A percentile compares a stretch with the other conserved stretches of the same genome.
Conservation (phyloP, 2,797 vertebrate species). For the Notamacropus eugenii region DNA sequence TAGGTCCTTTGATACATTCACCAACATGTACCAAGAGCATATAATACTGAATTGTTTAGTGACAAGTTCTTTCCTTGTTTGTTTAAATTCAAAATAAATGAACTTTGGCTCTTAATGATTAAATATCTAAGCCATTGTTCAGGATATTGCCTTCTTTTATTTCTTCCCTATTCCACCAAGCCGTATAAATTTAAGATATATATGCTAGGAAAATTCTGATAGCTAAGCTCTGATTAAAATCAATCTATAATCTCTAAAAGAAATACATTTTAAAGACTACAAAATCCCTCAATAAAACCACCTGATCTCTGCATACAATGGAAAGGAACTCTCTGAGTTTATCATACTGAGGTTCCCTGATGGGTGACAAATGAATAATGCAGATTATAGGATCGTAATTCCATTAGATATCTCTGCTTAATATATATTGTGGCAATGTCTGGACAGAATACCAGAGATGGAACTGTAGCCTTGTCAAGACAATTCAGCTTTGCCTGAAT, state of each 20-base stretch:
- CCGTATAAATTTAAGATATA: not conserved
- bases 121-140: not conserved
- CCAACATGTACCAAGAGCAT: not conserved
- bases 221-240: slow-evolving; percentile 4
- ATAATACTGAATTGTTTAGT: not conserved
- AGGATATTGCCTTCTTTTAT: not conserved
- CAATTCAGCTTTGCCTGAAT: not conserved
- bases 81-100: slow-evolving; percentile 19
- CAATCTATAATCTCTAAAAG: slow-evolving; percentile 30
- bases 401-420: not conserved
- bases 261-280: not conserved
- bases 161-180: not conserved
- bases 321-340: not conserved
- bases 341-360: slow-evolving; percentile 24
- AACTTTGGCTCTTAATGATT: not conserved
- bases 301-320: not conserved
- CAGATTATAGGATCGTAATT: slow-evolving; percentile 19
- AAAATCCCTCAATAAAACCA: not conserved
- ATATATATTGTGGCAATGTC: not conserved
- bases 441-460: slow-evolving; percentile 19
- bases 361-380: not conserved
- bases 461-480: slow-evolving; percentile 1
- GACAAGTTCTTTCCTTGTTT: not conserved
- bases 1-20: not conserved
- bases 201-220: not conserved